Conservation (phyloP, 37 sponge, comb jelly and placozoan genomes). For the Haliclona indistincta region DNA sequence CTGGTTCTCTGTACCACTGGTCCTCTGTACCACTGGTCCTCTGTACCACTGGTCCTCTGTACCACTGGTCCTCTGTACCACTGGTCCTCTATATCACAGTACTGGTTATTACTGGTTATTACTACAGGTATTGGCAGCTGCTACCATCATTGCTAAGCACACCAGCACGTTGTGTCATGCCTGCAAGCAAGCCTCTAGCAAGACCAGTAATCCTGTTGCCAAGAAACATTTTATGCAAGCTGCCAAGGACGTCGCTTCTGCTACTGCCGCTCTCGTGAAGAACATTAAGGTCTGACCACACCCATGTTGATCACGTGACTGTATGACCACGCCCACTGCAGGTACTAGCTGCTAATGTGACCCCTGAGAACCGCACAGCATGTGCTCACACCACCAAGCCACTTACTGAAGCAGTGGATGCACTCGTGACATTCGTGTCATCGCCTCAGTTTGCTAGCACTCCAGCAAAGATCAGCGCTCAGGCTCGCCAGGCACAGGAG, state of each 20-base stretch:
- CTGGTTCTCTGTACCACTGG: no score
- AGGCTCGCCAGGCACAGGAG: constrained; percentile 69
- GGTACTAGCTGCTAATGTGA: constrained; percentile 80
- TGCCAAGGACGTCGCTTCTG: constrained; percentile 96
- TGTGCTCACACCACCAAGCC: constrained; percentile 88
- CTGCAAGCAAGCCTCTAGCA: constrained; percentile 90
- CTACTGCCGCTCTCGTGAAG: constrained; percentile 85
- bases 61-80: no score
- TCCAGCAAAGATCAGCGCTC: constrained; percentile 90
- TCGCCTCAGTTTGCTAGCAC: constrained; percentile 95
- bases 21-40: no score
- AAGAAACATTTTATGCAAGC: constrained; percentile 97
- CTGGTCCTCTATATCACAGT: no score
- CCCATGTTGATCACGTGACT: background rate
- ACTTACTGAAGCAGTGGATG: constrained; percentile 93
- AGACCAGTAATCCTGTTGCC: constrained; percentile 96
- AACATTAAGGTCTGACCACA: constrained; percentile 68
- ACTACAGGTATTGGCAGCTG: constrained; percentile 85
- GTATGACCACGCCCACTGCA: constrained; percentile 6
- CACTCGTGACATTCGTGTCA: constrained; percentile 88
- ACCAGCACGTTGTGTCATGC: constrained; percentile 96
- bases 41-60: no score
- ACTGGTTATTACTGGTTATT: background rate
- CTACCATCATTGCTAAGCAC: constrained; percentile 98
- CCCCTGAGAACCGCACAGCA: constrained; percentile 77